Percentiles rank a stretch among this genome's conserved stretches.
Evolutionary conservation across 2,797 vertebrate genomes (phyloP).

Genomic region (Artibeus jamaicensis): DNA sequence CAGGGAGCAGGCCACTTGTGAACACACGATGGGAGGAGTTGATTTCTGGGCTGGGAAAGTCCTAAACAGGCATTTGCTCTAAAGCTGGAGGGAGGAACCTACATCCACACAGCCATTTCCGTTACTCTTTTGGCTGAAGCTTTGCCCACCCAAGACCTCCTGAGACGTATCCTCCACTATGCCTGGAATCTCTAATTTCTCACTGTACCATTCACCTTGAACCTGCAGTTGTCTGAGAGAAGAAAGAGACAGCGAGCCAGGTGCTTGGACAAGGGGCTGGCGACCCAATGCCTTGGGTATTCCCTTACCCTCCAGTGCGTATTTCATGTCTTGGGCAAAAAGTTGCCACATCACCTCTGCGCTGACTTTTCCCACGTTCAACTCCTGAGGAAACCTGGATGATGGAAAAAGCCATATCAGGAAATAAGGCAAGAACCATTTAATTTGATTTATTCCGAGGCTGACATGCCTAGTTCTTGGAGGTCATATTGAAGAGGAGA

Average conservation of each 20-base stretch:
- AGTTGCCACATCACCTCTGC: conserved; percentile 99
- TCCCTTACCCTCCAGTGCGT: conserved; percentile 95
- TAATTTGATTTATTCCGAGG: conserved; percentile 23
- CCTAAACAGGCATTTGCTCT: background rate
- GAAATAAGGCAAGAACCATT: conserved; percentile 41
- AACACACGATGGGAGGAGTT: background rate
- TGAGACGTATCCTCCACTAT: background rate
- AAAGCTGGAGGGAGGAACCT: conserved; percentile 5
- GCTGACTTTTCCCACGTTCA: conserved; percentile 97
- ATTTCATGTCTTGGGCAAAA: conserved; percentile 99
- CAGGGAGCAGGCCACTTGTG: background rate
- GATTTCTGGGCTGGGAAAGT: background rate
- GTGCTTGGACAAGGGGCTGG: background rate
- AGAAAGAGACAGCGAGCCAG: background rate
- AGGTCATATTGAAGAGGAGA: conserved; percentile 31
- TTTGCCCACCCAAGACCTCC: background rate
- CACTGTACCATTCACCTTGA: background rate
- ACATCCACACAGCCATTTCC: background rate
- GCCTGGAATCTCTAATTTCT: conserved; percentile 28
- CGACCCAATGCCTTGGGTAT: background rate
- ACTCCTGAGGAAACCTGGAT: conserved; percentile 95
- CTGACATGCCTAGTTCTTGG: conserved; percentile 14
- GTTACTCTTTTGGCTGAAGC: background rate
- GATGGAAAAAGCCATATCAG: conserved; percentile 59
- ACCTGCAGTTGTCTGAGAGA: background rate